Evolutionary conservation across 1,140 invertebrate genomes (phyloP), one percentile per base, ranked within the genome.

Genomic region (Araneus ventricosus): DNA sequence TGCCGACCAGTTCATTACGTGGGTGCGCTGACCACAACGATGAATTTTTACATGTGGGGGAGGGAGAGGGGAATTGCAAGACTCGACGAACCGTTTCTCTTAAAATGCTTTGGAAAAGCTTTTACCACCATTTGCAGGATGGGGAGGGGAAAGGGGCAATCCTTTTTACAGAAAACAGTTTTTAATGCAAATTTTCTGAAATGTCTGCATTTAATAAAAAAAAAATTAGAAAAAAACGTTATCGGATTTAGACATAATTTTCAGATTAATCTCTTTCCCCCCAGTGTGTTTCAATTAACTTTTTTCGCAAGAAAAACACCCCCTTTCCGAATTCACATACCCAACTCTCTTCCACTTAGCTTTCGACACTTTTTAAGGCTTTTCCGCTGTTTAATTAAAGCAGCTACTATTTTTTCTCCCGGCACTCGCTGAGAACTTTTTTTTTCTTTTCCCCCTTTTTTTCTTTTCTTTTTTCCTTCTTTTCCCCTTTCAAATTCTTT

Each of bases 231-330:
- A 90, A 92, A 86, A 86, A 86, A 34, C 82, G 59, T 92, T 92
- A 92, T 92, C 90, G 90, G 90, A 92, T 92, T 92, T 92, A 92
- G 90, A 86, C 90, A 92, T 92, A 92, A 92, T 92, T 92, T 92
- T 92, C 59, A 92, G 90, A 92, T 92, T 92, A 92, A 92, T 92
- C 90, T 92, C 89, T 57, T 84, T 30, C 90, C 90, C 90, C 90
- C 90, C 82, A 85, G 90, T 92, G 90, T 92, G 82, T 86, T 92
- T 92, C 90, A 92, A 92, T 92, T 92, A 92, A 92, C 90, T 92
- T 92, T 92, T 92, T 86, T 80, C 82, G 24, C 34, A 67, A 92
- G 90, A 86, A 92, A 92, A 92, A 92, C 90, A 86, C 82, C 75
- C 90, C 88, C 75, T 90, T 84, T 84, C 39, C 41, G 17, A 92